phyloP scores from a whole-genome alignment of 2,113 vertebrate species.

The Phalacrocorax brasilianus region DNA sequence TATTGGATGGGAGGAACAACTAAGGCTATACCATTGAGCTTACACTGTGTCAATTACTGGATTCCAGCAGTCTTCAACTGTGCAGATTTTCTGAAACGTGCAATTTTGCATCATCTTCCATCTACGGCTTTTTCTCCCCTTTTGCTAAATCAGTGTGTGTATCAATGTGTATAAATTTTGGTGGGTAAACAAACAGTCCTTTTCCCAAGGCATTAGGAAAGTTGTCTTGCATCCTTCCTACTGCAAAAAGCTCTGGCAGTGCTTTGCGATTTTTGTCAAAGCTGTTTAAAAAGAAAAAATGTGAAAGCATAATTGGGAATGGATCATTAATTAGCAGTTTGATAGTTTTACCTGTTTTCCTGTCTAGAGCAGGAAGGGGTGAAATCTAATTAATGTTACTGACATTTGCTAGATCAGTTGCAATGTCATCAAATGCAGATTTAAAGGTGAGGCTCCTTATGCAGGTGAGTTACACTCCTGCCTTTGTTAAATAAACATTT shows the following conservation, averaged over 20 bases:
- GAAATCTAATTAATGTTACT: neutral
- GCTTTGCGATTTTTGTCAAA: neutral
- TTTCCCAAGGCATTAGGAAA: neutral
- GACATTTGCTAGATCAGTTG: neutral
- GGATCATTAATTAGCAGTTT: neutral
- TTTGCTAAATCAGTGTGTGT: neutral
- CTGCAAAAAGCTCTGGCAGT: neutral
- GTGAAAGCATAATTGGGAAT: neutral
- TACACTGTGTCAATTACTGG: neutral
- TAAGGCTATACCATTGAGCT: neutral
- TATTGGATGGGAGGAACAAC: neutral
- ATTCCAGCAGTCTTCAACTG: neutral
- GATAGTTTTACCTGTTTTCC: neutral
- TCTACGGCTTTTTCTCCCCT: neutral
- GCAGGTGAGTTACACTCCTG: neutral
- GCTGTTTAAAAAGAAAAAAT: neutral
- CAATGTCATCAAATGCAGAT: neutral
- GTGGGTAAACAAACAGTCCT: neutral
- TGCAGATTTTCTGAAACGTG: neutral
- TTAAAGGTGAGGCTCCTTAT: neutral
- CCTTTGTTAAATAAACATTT: neutral
- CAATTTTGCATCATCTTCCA: neutral
- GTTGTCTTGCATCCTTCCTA: neutral
- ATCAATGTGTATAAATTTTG: neutral
- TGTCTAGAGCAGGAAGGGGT: neutral